Evolutionary conservation across 2,888 invertebrate species (phyloP).

Genomic region (Phasia obesa): DNA sequence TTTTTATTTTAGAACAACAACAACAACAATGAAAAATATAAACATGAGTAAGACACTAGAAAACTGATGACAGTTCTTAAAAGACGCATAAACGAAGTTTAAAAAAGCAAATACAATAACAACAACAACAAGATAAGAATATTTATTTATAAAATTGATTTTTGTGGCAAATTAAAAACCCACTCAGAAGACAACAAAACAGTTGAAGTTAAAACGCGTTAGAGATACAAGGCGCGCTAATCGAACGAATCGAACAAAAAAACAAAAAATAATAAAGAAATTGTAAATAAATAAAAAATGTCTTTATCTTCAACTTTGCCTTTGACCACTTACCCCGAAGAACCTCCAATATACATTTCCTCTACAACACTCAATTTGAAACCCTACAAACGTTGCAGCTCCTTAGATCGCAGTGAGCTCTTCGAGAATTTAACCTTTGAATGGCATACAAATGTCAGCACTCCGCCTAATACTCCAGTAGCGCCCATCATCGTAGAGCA

Average conservation of each 20-base stretch:
- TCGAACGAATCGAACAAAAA: conserved; percentile 22
- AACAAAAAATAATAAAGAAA: conserved; percentile 22
- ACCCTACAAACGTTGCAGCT: conserved; percentile 28
- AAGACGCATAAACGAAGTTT: conserved; percentile 55
- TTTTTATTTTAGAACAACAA: conserved; percentile 14
- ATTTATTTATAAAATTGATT: conserved; percentile 55
- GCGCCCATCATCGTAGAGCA: conserved; percentile 38
- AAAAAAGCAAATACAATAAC: conserved; percentile 39
- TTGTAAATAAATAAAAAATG: conserved; percentile 47
- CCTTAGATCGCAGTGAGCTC: conserved; percentile 3
- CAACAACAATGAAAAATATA: conserved; percentile 8
- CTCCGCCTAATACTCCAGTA: conserved; percentile 67
- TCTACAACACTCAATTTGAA: conserved; percentile 67
- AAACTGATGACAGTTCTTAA: conserved; percentile 58
- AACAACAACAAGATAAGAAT: conserved; percentile 50
- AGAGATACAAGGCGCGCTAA: conserved; percentile 53
- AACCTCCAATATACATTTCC: conserved; percentile 67
- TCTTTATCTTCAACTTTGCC: conserved; percentile 61
- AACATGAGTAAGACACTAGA: conserved; percentile 62
- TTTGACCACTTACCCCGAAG: conserved; percentile 50
- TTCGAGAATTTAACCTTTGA: conserved; percentile 60
- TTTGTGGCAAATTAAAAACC: conserved; percentile 56
- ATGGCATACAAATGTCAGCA: conserved; percentile 71
- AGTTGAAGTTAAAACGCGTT: conserved; percentile 70
- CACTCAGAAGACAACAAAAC: conserved; percentile 55